Conservation (phyloP, 2,888 invertebrate genomes). For the Dicyrtomina minuta region DNA sequence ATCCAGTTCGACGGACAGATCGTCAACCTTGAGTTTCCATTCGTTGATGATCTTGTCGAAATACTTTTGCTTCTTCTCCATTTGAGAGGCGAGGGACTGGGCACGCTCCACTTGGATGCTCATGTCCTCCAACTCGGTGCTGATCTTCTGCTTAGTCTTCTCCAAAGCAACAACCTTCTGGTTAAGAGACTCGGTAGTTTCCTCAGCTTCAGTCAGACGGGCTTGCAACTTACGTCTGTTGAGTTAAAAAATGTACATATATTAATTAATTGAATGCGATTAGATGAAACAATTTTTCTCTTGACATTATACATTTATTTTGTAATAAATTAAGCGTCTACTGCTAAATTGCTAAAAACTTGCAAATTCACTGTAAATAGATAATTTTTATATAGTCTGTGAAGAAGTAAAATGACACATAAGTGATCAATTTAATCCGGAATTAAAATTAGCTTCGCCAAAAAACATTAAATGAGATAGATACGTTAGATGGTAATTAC, state of each 20-base stretch:
- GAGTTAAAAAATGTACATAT: neutral
- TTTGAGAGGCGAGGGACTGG: conserved; percentile 89
- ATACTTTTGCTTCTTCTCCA: conserved; percentile 99
- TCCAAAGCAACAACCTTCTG: conserved; percentile 95
- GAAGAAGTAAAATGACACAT: too few species aligned
- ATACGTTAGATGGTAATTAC: too few species aligned
- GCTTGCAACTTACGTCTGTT: conserved; percentile 83
- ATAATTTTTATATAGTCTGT: too few species aligned
- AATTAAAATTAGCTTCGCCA: too few species aligned
- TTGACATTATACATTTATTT: too few species aligned
- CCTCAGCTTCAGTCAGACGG: conserved; percentile 95
- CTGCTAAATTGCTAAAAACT: too few species aligned
- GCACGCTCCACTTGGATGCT: conserved; percentile 97
- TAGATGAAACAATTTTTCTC: too few species aligned
- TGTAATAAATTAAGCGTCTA: too few species aligned
- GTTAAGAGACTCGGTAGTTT: conserved; percentile 96
- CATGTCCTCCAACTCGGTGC: conserved; percentile 96
- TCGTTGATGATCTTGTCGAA: conserved; percentile 99
- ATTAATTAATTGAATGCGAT: neutral
- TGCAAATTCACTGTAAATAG: too few species aligned
- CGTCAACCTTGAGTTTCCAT: conserved; percentile 99
- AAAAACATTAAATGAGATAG: too few species aligned
- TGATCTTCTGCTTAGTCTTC: conserved; percentile 95
- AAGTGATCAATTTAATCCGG: too few species aligned
- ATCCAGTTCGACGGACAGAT: conserved; percentile 94